These are phyloP conservation scores for Xenops minutus DNA, from an alignment of 2,797 vertebrate genomes.

Conservation along the genomic window DNA sequence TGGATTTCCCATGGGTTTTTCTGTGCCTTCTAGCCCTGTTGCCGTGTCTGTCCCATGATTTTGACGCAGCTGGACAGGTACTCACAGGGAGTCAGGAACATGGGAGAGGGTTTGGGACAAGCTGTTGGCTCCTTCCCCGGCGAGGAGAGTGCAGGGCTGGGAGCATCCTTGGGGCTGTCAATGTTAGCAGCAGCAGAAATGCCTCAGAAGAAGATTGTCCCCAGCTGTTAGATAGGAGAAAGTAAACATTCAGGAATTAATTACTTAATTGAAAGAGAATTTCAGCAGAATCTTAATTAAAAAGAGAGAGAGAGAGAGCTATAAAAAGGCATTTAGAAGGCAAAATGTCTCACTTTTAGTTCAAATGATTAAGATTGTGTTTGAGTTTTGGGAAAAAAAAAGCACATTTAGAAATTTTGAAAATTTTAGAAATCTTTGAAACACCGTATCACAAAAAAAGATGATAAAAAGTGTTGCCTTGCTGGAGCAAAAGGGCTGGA, in stretches of 20 bases:
- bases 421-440: background rate
- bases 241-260: background rate
- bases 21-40: background rate
- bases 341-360: background rate
- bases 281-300: background rate
- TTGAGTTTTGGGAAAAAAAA: background rate
- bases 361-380: background rate
- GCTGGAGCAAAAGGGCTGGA: background rate
- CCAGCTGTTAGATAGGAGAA: background rate
- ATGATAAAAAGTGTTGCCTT: background rate
- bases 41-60: background rate
- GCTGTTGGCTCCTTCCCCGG: background rate
- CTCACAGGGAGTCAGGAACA: background rate
- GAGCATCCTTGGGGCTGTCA: background rate
- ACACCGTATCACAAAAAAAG: background rate
- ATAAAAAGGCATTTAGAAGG: background rate
- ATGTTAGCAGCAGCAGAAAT: background rate
- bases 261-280: background rate
- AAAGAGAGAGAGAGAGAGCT: background rate
- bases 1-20: background rate
- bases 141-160: background rate
- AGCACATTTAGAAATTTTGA: background rate
- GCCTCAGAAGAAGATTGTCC: background rate
- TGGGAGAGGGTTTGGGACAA: background rate
- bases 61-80: accelerated